Evolutionary conservation across 2,113 vertebrate genomes (phyloP).

Genomic region (Vombatus ursinus): DNA sequence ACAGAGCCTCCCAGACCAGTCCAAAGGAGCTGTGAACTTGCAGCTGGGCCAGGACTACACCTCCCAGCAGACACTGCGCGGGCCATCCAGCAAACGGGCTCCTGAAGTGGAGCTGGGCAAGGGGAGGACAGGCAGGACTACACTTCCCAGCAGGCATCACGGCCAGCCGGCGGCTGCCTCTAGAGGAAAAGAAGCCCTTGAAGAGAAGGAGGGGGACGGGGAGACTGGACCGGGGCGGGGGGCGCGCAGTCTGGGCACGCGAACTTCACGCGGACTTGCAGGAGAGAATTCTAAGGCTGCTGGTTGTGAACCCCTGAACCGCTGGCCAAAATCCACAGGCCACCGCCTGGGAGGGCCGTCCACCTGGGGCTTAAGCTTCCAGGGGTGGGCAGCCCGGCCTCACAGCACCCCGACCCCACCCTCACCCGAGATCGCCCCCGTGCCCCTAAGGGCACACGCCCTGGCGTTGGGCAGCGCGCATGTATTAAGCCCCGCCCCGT

Average conservation of each 20-base stretch:
- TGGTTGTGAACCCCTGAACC: not conserved
- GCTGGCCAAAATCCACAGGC: too few relatives aligned
- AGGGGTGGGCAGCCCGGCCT: not conserved
- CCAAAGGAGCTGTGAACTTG: not conserved
- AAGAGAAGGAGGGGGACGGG: too few relatives aligned
- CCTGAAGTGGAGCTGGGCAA: not conserved
- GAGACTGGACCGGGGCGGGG: too few relatives aligned
- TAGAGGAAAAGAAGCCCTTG: not conserved
- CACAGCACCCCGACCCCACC: too few relatives aligned
- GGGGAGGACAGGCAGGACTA: not conserved
- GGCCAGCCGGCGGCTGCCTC: accelerated
- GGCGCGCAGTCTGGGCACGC: too few relatives aligned
- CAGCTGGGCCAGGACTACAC: constrained; percentile 29
- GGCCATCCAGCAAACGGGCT: not conserved
- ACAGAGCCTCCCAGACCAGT: not conserved
- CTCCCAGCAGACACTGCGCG: constrained; percentile 54
- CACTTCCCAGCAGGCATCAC: constrained; percentile 47
- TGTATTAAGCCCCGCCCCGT: too few relatives aligned
- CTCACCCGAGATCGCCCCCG: too few relatives aligned
- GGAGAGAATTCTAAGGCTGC: not conserved
- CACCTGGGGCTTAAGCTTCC: not conserved
- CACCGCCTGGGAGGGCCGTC: not conserved
- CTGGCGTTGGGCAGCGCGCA: not conserved
- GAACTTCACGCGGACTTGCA: too few relatives aligned
- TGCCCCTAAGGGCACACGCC: not conserved